Percentiles rank a stretch among this genome's conserved stretches.
Conservation (phyloP, 2,113 vertebrate species). For the Hylia prasina region DNA sequence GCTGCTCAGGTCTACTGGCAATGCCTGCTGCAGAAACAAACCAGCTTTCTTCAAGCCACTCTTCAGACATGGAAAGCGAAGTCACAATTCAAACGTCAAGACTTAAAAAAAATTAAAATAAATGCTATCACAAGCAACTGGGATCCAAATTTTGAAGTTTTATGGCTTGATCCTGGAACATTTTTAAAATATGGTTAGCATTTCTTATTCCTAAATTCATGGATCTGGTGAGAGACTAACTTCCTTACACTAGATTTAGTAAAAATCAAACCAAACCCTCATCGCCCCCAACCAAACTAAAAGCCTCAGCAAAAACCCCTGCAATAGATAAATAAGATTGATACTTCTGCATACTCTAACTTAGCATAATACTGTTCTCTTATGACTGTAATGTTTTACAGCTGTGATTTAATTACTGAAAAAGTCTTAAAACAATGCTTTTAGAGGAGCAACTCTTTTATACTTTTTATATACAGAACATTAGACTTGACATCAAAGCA, state of each 20-base stretch:
- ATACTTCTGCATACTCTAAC: not conserved
- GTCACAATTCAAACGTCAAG: not conserved
- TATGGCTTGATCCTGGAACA: not conserved
- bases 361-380: not conserved
- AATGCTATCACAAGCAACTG: not conserved
- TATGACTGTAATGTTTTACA: not conserved
- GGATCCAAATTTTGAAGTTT: not conserved
- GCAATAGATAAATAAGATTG: not conserved
- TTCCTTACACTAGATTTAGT: not conserved
- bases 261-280: not conserved
- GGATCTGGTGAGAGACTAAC: not conserved
- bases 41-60: not conserved
- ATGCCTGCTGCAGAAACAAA: constrained; percentile 82
- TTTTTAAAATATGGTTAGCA: not conserved
- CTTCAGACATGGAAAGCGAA: not conserved
- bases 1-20: constrained; percentile 96
- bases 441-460: not conserved
- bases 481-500: not conserved
- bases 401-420: not conserved
- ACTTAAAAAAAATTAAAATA: not conserved
- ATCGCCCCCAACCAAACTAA: fast-evolving
- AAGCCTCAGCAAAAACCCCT: fast-evolving
- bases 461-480: not conserved
- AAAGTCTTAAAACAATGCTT: not conserved
- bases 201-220: not conserved